Evolutionary conservation across 2,888 invertebrate species (phyloP).

Genomic region (Chydorus sphaericus): DNA sequence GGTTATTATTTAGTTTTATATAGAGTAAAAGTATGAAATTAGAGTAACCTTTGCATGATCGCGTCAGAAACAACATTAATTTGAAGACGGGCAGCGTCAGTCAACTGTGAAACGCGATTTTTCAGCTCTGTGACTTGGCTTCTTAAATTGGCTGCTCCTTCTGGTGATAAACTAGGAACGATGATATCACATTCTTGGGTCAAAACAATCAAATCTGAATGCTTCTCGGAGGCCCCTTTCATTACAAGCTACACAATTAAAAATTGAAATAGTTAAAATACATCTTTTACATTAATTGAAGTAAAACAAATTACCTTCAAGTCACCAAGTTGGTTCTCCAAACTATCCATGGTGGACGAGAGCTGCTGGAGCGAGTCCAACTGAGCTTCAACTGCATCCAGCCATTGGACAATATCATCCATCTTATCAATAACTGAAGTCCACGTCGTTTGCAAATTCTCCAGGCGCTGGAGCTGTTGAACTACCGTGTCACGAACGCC

Average conservation of each 20-base stretch:
- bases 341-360: slow-evolving; percentile 38
- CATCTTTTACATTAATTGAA: not conserved
- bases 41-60: slow-evolving; percentile 45
- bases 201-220: slow-evolving; percentile 61
- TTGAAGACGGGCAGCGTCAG: slow-evolving; percentile 56
- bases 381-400: slow-evolving; percentile 33
- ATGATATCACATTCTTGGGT: slow-evolving; percentile 67
- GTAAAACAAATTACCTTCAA: slow-evolving; percentile 46
- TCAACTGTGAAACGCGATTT: slow-evolving; percentile 51
- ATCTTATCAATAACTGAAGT: slow-evolving; percentile 63
- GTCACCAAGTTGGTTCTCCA: slow-evolving; percentile 58
- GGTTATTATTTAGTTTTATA: no score
- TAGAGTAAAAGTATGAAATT: no score
- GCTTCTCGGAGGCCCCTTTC: slow-evolving; percentile 71
- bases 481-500: slow-evolving; percentile 54
- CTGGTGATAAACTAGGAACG: slow-evolving; percentile 57
- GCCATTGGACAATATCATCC: slow-evolving; percentile 61
- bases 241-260: slow-evolving; percentile 33
- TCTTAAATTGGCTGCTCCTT: slow-evolving; percentile 56
- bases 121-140: slow-evolving; percentile 58
- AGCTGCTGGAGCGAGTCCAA: slow-evolving; percentile 24
- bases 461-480: slow-evolving; percentile 61
- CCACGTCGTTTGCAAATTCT: slow-evolving; percentile 66
- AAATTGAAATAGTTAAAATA: not conserved
- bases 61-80: slow-evolving; percentile 69